These are phyloP conservation scores for Telenomus remus DNA, from an alignment of 1,140 invertebrate species.

Conservation along the genomic window DNA sequence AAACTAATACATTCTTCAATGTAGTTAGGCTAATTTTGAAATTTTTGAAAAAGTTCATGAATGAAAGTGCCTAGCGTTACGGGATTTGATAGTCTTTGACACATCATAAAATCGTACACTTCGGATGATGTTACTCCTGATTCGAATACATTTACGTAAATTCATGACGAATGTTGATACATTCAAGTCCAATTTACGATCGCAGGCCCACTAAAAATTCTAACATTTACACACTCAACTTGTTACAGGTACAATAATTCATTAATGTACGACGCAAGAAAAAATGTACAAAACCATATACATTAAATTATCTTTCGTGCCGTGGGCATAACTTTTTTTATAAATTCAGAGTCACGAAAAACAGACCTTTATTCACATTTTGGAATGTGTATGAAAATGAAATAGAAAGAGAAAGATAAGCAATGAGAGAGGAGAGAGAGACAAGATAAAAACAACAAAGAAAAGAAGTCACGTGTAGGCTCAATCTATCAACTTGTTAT, in stretches of 20 bases:
- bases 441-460: slow-evolving; percentile 55
- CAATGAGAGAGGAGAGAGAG: slow-evolving; percentile 56
- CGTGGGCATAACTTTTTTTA: slow-evolving; percentile 57
- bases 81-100: too few relatives aligned
- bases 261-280: slow-evolving; percentile 56
- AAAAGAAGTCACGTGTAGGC: slow-evolving; percentile 71
- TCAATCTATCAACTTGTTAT: slow-evolving; percentile 80
- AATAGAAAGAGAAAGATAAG: slow-evolving; percentile 66
- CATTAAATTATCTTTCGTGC: slow-evolving; percentile 57
- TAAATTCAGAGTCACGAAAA: slow-evolving; percentile 60
- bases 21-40: too few relatives aligned
- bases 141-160: slow-evolving; percentile 42
- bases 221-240: slow-evolving; percentile 56
- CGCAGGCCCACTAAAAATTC: slow-evolving; percentile 54
- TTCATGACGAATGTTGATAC: slow-evolving; percentile 49
- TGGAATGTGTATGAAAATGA: slow-evolving; percentile 61
- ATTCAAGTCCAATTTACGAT: slow-evolving; percentile 53
- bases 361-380: slow-evolving; percentile 58
- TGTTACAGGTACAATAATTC: slow-evolving; percentile 51
- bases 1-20: too few relatives aligned
- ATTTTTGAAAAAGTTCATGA: too few relatives aligned
- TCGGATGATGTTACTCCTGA: slow-evolving; percentile 44
- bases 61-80: too few relatives aligned
- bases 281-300: slow-evolving; percentile 60
- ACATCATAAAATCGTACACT: not conserved